phyloP scores from a whole-genome alignment of 2,797 vertebrate species.

The Helostoma temminkii region DNA sequence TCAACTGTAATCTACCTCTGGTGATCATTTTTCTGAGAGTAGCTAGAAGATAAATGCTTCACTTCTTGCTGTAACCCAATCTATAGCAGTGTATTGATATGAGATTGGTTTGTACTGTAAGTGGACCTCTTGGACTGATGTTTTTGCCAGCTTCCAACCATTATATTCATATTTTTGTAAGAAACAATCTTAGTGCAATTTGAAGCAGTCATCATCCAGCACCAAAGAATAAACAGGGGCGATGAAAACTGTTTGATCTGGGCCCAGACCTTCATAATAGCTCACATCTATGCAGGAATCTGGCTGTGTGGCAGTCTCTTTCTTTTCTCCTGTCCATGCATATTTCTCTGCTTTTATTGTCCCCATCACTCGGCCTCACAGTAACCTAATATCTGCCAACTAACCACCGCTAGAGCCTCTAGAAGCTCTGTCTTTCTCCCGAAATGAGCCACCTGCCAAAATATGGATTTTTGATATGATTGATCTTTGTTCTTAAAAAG shows the following conservation, averaged over 20 bases:
- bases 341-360: constrained; percentile 41
- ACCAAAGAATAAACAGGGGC: constrained; percentile 60
- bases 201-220: constrained; percentile 55
- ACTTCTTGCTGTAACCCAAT: constrained; percentile 46
- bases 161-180: constrained; percentile 66
- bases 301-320: constrained; percentile 16
- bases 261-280: constrained; percentile 37
- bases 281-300: constrained; percentile 24
- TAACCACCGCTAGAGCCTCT: constrained; percentile 8
- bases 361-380: not conserved
- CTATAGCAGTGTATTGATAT: constrained; percentile 57
- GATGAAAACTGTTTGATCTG: constrained; percentile 65
- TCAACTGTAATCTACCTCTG: constrained; percentile 59
- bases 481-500: not conserved
- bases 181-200: constrained; percentile 72
- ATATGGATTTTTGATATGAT: not conserved
- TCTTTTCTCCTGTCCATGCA: constrained; percentile 19
- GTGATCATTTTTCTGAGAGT: constrained; percentile 49
- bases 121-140: constrained; percentile 47
- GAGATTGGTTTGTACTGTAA: constrained; percentile 71
- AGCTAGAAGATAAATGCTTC: constrained; percentile 47
- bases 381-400: constrained; percentile 3
- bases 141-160: constrained; percentile 56
- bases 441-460: not conserved
- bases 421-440: not conserved